Evolutionary conservation across 1,140 invertebrate genomes (phyloP).

Genomic region (Drosophila kikkawai): DNA sequence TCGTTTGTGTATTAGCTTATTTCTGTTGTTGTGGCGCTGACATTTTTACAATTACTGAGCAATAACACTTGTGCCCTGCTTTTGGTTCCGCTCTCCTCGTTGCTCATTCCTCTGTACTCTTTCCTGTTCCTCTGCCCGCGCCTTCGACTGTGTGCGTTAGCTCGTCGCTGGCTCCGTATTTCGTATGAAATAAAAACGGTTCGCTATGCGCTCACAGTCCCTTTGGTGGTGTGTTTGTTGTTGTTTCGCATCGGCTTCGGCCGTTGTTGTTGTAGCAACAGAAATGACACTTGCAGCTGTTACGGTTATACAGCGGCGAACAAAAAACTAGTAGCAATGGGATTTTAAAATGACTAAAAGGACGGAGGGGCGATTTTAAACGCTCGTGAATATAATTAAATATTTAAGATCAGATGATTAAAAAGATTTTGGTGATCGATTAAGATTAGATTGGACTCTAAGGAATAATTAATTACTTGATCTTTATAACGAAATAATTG

Average conservation of each 20-base stretch:
- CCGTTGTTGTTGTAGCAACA: slow-evolving; percentile 44
- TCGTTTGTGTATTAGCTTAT: slow-evolving; percentile 36
- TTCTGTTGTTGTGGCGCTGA: slow-evolving; percentile 44
- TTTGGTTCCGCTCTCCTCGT: slow-evolving; percentile 59
- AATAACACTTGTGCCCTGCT: slow-evolving; percentile 72
- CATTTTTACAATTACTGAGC: slow-evolving; percentile 77
- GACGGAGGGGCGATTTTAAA: background rate
- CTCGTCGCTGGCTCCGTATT: slow-evolving; percentile 56
- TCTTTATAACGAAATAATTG: background rate
- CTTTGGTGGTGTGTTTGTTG: slow-evolving; percentile 32
- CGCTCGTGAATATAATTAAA: background rate
- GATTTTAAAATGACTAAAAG: background rate
- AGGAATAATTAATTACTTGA: background rate
- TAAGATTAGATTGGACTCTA: too few relatives aligned
- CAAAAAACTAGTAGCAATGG: slow-evolving; percentile 2
- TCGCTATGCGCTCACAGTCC: slow-evolving; percentile 69
- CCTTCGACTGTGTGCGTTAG: slow-evolving; percentile 36
- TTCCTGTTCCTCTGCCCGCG: slow-evolving; percentile 23
- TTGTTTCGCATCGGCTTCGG: slow-evolving; percentile 7
- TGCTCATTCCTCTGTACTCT: slow-evolving; percentile 51
- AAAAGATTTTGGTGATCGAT: too few relatives aligned
- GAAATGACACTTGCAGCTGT: slow-evolving; percentile 54
- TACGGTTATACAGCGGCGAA: slow-evolving; percentile 18
- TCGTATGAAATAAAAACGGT: slow-evolving; percentile 84
- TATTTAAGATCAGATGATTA: background rate